Evolutionary conservation across 2,113 vertebrate species (phyloP), one percentile per base, ranked within the genome.

Genomic region (Mus spicilegus): DNA sequence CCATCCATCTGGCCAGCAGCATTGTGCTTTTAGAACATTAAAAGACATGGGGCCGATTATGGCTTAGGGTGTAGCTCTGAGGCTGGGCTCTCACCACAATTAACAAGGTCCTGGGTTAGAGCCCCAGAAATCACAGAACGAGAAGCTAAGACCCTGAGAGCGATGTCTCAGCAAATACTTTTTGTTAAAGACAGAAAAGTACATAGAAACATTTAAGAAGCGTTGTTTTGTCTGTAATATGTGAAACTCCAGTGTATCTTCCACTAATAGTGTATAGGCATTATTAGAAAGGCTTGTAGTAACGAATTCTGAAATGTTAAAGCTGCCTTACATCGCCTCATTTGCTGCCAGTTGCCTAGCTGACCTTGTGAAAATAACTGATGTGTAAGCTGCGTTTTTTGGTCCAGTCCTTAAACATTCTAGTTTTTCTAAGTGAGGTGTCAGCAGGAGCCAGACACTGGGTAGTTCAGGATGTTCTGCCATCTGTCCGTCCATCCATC

Each of bases 301-400:
- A n/a, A 61, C 73, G 63, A 63, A 20, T 61, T 10, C 19, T 30
- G 7, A 87, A 28, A 36, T 69, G 42, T 20, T 46, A 89, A 89
- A 81, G 10, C 46, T 82, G 0, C 36, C 49, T 42, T 33, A 84
- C 6, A 81, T n/a, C 26, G n/a, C 78, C 92, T 87, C 1, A 90
- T 87, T 89, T 91, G 69, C 90, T 85, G 51, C 28, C 51, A 58
- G 9, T 54, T 90, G 39, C 75, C 84, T 78, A 81, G 24, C 86
- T 89, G 81, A 30, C 36, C 89, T 69, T 89, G 36, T n/a, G 28
- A 86, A 88, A 61, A 78, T 49, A 49, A 28, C 46, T 36, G 63
- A 22, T 96, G 30, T 65, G 13, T 33, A 72, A 0, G 49, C 28
- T 65, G 51, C 28, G 17, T 96, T 67, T 39, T 30, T n/a, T 56